Evolutionary conservation across 2,797 vertebrate genomes (phyloP).

Genomic region (Aselliscus stoliczkanus): DNA sequence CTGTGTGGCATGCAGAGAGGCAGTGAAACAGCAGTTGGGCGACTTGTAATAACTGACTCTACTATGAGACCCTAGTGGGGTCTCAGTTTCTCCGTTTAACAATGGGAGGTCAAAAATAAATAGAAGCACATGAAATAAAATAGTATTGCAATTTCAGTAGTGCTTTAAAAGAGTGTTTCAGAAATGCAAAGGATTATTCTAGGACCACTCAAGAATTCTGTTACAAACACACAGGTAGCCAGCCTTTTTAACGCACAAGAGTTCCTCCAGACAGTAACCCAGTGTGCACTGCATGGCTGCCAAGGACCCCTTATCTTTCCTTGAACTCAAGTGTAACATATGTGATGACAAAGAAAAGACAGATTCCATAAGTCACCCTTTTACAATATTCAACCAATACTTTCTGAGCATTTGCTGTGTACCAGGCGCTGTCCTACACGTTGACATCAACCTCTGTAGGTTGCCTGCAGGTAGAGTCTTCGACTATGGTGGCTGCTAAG

Average conservation of each 20-base stretch:
- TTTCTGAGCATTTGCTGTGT: fast-evolving
- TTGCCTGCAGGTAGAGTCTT: background rate
- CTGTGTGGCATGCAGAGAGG: background rate
- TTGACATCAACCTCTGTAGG: background rate
- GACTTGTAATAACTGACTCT: background rate
- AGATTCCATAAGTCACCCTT: background rate
- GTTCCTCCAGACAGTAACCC: background rate
- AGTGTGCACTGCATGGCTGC: fast-evolving
- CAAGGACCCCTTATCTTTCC: background rate
- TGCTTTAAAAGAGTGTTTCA: background rate
- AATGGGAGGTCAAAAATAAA: background rate
- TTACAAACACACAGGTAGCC: background rate
- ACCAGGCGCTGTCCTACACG: background rate
- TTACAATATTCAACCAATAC: fast-evolving
- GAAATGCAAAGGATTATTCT: background rate
- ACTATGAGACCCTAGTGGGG: background rate
- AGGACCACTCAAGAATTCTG: background rate
- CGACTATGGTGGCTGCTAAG: background rate
- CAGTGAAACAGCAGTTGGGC: background rate
- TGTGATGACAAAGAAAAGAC: background rate
- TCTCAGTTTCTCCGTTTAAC: background rate
- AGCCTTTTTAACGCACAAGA: background rate
- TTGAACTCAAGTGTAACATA: background rate
- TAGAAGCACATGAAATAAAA: background rate
- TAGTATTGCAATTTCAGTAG: background rate